Conservation (phyloP, 2,113 vertebrate species). For the Ciconia stormi region DNA sequence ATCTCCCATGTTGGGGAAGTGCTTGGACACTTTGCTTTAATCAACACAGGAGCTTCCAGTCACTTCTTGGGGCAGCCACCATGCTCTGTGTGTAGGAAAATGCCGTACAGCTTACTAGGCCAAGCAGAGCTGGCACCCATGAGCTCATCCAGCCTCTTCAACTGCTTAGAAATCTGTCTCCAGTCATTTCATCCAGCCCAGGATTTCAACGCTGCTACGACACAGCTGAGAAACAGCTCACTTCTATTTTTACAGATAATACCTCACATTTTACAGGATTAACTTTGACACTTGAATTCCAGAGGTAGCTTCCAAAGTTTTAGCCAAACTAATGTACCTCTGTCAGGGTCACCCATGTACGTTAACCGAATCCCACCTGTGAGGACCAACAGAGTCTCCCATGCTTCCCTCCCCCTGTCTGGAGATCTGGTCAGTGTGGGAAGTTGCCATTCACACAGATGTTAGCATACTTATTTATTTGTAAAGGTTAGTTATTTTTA, state of each 20-base stretch:
- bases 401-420: not conserved
- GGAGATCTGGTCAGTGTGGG: conserved; percentile 62
- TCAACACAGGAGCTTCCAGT: not conserved
- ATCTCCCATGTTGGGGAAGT: not conserved
- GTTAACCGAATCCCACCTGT: conserved; percentile 53
- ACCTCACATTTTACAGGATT: not conserved
- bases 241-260: not conserved
- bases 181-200: not conserved
- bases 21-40: not conserved
- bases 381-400: conserved; percentile 17
- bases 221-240: not conserved
- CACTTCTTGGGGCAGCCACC: not conserved
- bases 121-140: not conserved
- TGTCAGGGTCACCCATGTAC: conserved; percentile 45
- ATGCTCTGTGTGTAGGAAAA: not conserved
- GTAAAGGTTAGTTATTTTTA: conserved; percentile 65
- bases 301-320: conserved; percentile 62
- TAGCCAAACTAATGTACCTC: conserved; percentile 48
- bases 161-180: not conserved
- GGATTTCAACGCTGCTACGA: not conserved
- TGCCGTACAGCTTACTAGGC: not conserved
- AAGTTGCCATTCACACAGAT: conserved; percentile 60
- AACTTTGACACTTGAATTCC: conserved; percentile 53
- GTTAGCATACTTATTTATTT: not conserved
- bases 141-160: not conserved